Percentiles rank a stretch among this genome's conserved stretches.
phyloP scores from a whole-genome alignment of 2,797 vertebrate genomes.

The Myotis planiceps region DNA sequence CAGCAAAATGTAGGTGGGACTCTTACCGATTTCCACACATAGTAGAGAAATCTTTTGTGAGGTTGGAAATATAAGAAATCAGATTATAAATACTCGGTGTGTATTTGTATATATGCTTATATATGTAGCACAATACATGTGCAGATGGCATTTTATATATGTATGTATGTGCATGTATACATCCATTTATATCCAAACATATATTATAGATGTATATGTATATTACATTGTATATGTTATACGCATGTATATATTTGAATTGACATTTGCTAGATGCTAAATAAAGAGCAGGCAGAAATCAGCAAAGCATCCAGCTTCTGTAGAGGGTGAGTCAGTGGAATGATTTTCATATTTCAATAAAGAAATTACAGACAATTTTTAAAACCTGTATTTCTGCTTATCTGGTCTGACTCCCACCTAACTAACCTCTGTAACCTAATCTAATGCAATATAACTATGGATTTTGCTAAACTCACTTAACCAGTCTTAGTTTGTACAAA shows the following conservation, averaged over 20 bases:
- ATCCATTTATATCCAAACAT: neutral
- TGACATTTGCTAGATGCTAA: neutral
- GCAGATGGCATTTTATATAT: neutral
- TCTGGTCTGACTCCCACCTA: neutral
- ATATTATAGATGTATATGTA: neutral
- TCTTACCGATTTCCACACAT: neutral
- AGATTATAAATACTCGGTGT: neutral
- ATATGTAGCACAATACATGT: neutral
- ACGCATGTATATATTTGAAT: neutral
- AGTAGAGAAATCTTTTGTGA: slow-evolving; percentile 25
- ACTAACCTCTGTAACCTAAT: neutral
- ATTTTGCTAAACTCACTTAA: slow-evolving; percentile 29
- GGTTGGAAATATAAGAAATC: neutral
- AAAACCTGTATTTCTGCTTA: neutral
- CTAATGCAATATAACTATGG: neutral
- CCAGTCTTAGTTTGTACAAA: neutral
- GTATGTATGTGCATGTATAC: neutral
- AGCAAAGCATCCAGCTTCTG: neutral
- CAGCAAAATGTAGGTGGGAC: neutral
- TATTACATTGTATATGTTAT: neutral
- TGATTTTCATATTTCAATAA: slow-evolving; percentile 10
- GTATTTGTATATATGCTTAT: neutral
- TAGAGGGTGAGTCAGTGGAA: neutral
- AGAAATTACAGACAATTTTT: neutral
- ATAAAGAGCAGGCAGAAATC: neutral